Evolutionary conservation across 2,888 invertebrate species (phyloP).

Genomic region (Diarsia mendica): DNA sequence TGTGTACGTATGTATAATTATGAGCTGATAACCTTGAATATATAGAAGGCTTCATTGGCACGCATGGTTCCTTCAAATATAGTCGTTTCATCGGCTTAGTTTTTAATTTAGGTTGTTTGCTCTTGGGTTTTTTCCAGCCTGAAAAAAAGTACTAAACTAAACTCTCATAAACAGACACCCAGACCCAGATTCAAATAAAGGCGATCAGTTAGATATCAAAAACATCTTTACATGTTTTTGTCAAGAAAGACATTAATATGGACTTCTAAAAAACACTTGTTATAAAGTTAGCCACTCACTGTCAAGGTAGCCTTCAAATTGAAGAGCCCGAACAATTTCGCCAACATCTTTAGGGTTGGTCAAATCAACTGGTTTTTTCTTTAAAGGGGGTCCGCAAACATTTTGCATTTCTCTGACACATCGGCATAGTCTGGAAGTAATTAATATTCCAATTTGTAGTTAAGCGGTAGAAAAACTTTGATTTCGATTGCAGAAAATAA

Average conservation of each 20-base stretch:
- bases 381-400: conserved; percentile 67
- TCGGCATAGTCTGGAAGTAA: conserved; percentile 57
- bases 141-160: conserved; percentile 37
- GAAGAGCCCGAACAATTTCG: conserved; percentile 82
- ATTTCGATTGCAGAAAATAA: background rate
- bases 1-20: background rate
- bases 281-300: conserved; percentile 36
- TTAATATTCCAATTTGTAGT: background rate
- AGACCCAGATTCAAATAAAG: background rate
- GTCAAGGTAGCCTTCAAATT: conserved; percentile 66
- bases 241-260: background rate
- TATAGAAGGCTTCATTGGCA: conserved; percentile 86
- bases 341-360: conserved; percentile 75
- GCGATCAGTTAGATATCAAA: background rate
- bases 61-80: conserved; percentile 80
- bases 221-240: background rate
- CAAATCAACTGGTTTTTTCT: conserved; percentile 67
- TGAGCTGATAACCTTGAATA: conserved; percentile 78
- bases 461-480: background rate
- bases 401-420: conserved; percentile 75
- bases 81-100: conserved; percentile 78
- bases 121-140: conserved; percentile 62
- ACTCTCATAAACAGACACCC: no score
- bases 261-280: background rate
- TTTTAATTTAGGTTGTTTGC: conserved; percentile 76